Evolutionary conservation across 2,797 vertebrate species (phyloP), one percentile per base, ranked within the genome.

Genomic region (Orestias chungarensis): DNA sequence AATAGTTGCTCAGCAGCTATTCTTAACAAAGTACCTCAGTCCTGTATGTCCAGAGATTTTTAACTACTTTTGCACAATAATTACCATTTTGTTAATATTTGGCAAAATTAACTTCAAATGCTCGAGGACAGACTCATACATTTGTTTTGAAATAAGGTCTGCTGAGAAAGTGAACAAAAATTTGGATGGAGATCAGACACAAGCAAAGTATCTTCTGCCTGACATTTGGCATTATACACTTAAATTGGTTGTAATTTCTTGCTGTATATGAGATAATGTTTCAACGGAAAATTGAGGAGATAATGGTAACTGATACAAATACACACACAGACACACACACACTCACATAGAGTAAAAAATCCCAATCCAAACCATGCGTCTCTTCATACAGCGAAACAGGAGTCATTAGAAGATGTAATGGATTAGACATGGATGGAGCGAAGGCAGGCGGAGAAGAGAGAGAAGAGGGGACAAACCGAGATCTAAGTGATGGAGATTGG

Each of bases 401-500:
- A 88, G 79, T 91, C 90, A 95, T 94, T 94, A 93, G 86, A 88
- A 91, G 92, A 91, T 89, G 89, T 93, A 95, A 94, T 94, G 93
- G 92, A 94, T 95, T 95, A 88, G 91, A 89, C 88, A 93, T 74
- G 87, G 93, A 79, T 66, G 78, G 89, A 93, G 88, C 82, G 92
- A 93, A 79, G 78, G 83, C 64, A 86, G 90, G 86, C 81, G 80
- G 82, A 83, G 81, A 87, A 82, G 86, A 88, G 88, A 89, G 89
- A 78, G 82, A 86, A 90, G 88, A 89, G 87, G 87, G 90, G 92
- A 92, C 89, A 88, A 85, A 86, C 84, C 78, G 29, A 79, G 90
- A 95, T 92, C 86, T 77, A 85, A 84, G 84, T 93, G 90, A 94
- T 94, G 90, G 92, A 94, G 94, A 95, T 94, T 95, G 93, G 92